Base-by-base conservation (phyloP, 2,113 vertebrate species). In the Noturus placidus region DNA sequence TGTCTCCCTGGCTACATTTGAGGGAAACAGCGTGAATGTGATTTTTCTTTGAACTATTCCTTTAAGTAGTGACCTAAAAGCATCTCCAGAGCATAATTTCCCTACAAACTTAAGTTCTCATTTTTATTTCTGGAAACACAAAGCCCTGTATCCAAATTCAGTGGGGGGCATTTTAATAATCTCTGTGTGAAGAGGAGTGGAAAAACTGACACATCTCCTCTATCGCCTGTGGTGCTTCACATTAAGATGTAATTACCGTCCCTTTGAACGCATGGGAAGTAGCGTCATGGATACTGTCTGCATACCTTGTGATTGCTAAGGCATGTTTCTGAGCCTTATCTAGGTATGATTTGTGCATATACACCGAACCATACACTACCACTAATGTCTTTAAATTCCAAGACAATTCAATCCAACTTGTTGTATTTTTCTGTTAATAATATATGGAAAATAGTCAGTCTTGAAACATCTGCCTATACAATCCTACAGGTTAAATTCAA, bases 121-220 rank as follows among this genome's bases (percentile, higher is more conserved):
- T 33, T 67, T 81, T 35, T 25, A 4, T 63, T 86, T 38, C 22
- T 13, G 7, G 17, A 67, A 83, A 38, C 8, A 38, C 17, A 72
- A 54, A 33, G 20, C 13, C 14, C 50, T 70, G 65, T 70, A 78
- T 78, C 67, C 22, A 88, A 78, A 78, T 69, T 52, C 46, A 74
- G 35, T 42, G 9, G 8, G 35, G 61, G 46, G 1, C 27, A 83
- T 67, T 25, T 67, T 65, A 35, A 22, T 4, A 50, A 30, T 46
- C 4, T 46, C 38, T 54, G 52, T 61, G 77, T 79, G 20, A 69
- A n/a, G 33, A 74, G 33, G 61, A 69, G 25, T 33, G 35, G 35
- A 79, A 72, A 84, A 38, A 38, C 22, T 9, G 17, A 30, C 19
- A 14, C 22, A 42, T 14, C 6, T 46, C n/a, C n/a, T n/a, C n/a